phyloP scores from a whole-genome alignment of 2,797 vertebrate genomes.

The Coilia nasus region DNA sequence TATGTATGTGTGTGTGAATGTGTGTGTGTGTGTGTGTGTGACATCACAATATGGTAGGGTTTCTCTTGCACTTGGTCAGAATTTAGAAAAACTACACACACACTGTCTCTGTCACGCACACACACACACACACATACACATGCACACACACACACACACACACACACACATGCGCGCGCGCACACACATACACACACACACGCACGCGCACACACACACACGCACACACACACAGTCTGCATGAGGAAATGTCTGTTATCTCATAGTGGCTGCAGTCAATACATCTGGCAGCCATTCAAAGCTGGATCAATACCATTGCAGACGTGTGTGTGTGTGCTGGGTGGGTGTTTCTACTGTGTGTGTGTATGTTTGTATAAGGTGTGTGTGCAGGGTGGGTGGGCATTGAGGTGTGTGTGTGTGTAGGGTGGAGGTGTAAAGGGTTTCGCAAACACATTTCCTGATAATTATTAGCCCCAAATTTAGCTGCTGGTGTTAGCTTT shows the following conservation, averaged over 20 bases:
- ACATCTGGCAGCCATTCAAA: neutral
- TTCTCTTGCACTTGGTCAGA: neutral
- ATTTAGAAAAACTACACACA: neutral
- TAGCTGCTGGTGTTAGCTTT: slow-evolving; percentile 10
- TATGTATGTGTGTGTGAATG: slow-evolving; percentile 35
- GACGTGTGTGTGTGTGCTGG: neutral
- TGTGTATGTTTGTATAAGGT: too few relatives aligned
- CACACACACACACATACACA: too few relatives aligned
- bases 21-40: slow-evolving; percentile 3
- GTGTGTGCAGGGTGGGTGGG: too few relatives aligned
- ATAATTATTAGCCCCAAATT: slow-evolving; percentile 63
- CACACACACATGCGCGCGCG: too few relatives aligned
- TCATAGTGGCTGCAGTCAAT: neutral
- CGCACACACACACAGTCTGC: too few relatives aligned
- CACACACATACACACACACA: too few relatives aligned
- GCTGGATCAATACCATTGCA: neutral
- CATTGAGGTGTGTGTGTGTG: neutral
- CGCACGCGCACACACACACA: too few relatives aligned
- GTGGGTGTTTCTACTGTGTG: too few relatives aligned
- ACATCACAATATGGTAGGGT: neutral
- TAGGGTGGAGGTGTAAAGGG: slow-evolving; percentile 52
- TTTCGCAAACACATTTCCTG: slow-evolving; percentile 45
- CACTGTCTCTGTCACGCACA: too few relatives aligned
- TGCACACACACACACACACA: too few relatives aligned
- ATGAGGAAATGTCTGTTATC: neutral